These are phyloP conservation scores for Eremophila alpestris DNA, from an alignment of 2,797 vertebrate genomes.

Conservation along the genomic window DNA sequence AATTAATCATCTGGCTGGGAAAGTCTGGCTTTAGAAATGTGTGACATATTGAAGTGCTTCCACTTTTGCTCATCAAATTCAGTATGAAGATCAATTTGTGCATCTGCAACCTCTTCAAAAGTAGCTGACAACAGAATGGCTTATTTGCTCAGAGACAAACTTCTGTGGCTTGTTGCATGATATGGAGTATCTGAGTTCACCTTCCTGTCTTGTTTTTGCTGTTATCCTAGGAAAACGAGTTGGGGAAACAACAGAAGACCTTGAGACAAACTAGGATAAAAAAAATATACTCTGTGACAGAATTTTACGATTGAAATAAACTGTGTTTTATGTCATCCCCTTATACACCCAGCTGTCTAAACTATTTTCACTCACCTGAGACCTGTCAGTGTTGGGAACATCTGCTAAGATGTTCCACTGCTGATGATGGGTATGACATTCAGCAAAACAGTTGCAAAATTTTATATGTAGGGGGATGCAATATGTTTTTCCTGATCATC, in stretches of 20 bases:
- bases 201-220: background rate
- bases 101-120: conserved; percentile 47
- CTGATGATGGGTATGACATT: background rate
- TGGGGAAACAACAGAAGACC: background rate
- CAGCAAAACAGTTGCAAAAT: background rate
- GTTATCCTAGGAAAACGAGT: background rate
- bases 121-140: background rate
- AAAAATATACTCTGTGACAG: background rate
- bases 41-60: conserved; percentile 11
- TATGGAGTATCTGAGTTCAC: background rate
- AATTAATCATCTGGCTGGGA: background rate
- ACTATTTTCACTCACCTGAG: background rate
- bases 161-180: background rate
- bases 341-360: background rate
- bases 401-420: background rate
- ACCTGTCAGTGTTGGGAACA: background rate
- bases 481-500: background rate
- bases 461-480: background rate
- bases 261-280: background rate
- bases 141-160: background rate
- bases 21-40: conserved; percentile 9
- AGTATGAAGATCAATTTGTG: background rate
- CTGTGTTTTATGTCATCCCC: background rate
- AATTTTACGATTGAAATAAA: background rate
- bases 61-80: conserved; percentile 6